phyloP scores from a whole-genome alignment of 1,140 invertebrate species.

The Hylyphantes graminicola region DNA sequence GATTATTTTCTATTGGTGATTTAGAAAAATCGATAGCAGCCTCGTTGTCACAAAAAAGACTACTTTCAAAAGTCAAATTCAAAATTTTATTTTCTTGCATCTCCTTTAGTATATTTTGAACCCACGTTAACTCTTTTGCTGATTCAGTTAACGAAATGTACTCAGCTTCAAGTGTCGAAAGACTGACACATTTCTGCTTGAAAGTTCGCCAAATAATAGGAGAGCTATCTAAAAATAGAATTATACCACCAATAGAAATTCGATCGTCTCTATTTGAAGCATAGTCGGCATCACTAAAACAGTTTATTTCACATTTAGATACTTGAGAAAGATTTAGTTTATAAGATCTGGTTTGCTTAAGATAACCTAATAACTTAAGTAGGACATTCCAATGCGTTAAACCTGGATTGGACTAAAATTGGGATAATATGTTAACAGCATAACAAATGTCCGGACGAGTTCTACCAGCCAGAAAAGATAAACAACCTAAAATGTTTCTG shows the following conservation, averaged over 20 bases:
- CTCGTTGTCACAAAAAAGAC: conserved; percentile 62
- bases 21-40: conserved; percentile 63
- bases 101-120: conserved; percentile 20
- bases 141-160: conserved; percentile 6
- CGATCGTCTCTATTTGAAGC: neutral
- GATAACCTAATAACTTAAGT: conserved; percentile 6
- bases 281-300: neutral
- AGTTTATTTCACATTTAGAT: neutral
- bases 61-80: neutral
- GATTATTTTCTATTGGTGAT: conserved; percentile 60
- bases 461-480: neutral
- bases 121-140: conserved; percentile 64
- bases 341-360: neutral
- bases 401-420: conserved; percentile 9
- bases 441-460: neutral
- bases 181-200: neutral
- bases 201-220: neutral
- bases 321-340: neutral
- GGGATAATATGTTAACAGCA: neutral
- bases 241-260: neutral
- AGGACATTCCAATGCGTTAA: conserved; percentile 7
- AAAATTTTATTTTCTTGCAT: conserved; percentile 24
- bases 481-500: neutral
- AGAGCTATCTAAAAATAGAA: neutral
- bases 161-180: conserved; percentile 17